Evolutionary conservation across 2,113 vertebrate species (phyloP).

Genomic region (Halichoeres trimaculatus): DNA sequence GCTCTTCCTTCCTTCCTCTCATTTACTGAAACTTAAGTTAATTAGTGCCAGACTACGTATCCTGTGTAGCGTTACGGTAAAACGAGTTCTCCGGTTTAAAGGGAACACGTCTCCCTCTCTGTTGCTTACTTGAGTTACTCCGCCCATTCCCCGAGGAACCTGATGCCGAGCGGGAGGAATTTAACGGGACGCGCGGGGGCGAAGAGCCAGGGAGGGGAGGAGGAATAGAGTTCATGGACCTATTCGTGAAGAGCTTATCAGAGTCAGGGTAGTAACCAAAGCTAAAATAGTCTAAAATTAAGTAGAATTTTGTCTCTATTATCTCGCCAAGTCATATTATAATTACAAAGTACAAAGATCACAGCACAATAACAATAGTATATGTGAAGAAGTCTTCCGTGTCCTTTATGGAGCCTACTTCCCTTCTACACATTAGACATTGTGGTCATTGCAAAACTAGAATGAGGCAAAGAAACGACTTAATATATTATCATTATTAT

Average conservation of each 20-base stretch:
- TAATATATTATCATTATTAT: too few relatives aligned
- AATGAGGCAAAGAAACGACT: too few relatives aligned
- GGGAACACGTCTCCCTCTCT: background rate
- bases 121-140: constrained; percentile 47
- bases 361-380: background rate
- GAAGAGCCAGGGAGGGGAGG: constrained; percentile 10
- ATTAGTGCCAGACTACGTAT: background rate
- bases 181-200: constrained; percentile 48
- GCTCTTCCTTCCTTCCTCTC: background rate
- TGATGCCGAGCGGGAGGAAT: constrained; percentile 67
- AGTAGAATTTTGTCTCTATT: background rate
- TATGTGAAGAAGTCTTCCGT: too few relatives aligned
- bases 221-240: constrained; percentile 39
- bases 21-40: background rate
- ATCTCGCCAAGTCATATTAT: too few relatives aligned
- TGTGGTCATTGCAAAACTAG: too few relatives aligned
- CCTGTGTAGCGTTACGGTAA: constrained; percentile 33
- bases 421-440: too few relatives aligned
- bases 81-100: background rate
- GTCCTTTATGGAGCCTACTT: too few relatives aligned
- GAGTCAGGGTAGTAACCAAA: constrained; percentile 44
- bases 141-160: constrained; percentile 65
- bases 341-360: background rate
- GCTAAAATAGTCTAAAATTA: constrained; percentile 16
- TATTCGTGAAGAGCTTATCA: constrained; percentile 56